Evolutionary conservation across 2,888 invertebrate genomes (phyloP), one percentile per base, ranked within the genome.

Genomic region (Tolmerus cingulatus): DNA sequence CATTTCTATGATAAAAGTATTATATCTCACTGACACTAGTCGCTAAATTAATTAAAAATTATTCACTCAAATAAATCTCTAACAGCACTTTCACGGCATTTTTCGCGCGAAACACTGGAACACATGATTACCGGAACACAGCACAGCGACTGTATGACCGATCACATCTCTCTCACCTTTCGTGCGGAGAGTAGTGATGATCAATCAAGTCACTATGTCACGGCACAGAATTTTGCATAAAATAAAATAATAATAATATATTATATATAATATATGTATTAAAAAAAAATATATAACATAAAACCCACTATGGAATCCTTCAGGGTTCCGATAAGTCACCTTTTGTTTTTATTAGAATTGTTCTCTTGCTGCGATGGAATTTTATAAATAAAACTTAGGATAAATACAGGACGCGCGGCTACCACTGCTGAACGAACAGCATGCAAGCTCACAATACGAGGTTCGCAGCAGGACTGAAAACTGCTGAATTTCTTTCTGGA

Each of bases 391-490:
- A 46, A 46, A 79, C 46, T 40, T 79, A 46, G 37, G 23, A 23
- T 46, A 57, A 78, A 78, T 30, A 79, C 78, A 66, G 40, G n/a
- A 43, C 78, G 66, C 87, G 86, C 66, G 27, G 66, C 23, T 57
- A 57, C 51, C n/a, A 79, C 79, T 79, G 87, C 81, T 74, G 85
- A 79, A 89, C 90, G 66, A 89, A 89, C 90, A 90, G 90, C 90
- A 90, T 91, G 91, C 90, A 90, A 89, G 89, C 90, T 90, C 90
- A 89, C 92, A 91, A 92, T 91, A 91, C 92, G 91, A 92, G 92
- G 91, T 90, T 91, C 92, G 91, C 92, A 92, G 92, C 92, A 92
- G 92, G 92, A 92, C 92, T 92, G 92, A 91, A 91, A 89, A 90
- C 90, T 91, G 90, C 91, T 91, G 90, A 91, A 91, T 90, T 91